These are phyloP conservation scores for Calephelis virginiensis DNA, from an alignment of 1,140 invertebrate genomes.

Conservation along the genomic window DNA sequence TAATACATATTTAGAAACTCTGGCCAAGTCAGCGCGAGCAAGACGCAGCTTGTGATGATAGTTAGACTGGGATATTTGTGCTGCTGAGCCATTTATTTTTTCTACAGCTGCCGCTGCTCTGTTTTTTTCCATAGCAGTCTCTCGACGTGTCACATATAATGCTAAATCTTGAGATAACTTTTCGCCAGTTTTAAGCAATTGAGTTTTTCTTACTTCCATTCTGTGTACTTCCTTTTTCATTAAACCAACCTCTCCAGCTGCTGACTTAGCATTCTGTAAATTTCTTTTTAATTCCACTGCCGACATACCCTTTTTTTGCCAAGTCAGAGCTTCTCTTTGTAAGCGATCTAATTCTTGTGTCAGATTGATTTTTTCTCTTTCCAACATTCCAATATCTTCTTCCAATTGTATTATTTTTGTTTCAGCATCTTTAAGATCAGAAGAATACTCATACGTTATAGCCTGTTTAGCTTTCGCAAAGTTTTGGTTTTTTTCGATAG, in stretches of 20 bases:
- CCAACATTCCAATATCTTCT: constrained; percentile 82
- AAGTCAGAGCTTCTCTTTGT: constrained; percentile 85
- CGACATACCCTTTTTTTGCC: constrained; percentile 88
- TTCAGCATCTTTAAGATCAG: constrained; percentile 81
- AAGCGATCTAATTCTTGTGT: constrained; percentile 81
- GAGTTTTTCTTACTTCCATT: constrained; percentile 83
- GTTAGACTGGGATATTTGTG: constrained; percentile 51
- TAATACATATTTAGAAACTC: constrained; percentile 58
- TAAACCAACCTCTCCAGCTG: constrained; percentile 83
- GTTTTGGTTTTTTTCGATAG: constrained; percentile 79
- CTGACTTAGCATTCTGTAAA: constrained; percentile 81
- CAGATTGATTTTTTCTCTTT: constrained; percentile 82
- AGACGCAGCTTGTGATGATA: constrained; percentile 65
- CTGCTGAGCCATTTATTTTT: constrained; percentile 43
- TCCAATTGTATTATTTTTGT: constrained; percentile 81
- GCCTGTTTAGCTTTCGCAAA: constrained; percentile 81
- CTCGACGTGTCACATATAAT: constrained; percentile 85
- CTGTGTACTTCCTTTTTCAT: constrained; percentile 91
- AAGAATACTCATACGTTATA: constrained; percentile 78
- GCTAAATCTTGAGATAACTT: constrained; percentile 88
- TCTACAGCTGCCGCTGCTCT: constrained; percentile 56
- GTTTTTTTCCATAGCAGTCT: constrained; percentile 69
- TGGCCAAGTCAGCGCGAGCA: constrained; percentile 53
- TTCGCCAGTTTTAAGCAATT: constrained; percentile 85
- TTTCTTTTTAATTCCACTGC: constrained; percentile 84